Conservation (phyloP, 2,113 vertebrate genomes). For the Aphyosemion australe region DNA sequence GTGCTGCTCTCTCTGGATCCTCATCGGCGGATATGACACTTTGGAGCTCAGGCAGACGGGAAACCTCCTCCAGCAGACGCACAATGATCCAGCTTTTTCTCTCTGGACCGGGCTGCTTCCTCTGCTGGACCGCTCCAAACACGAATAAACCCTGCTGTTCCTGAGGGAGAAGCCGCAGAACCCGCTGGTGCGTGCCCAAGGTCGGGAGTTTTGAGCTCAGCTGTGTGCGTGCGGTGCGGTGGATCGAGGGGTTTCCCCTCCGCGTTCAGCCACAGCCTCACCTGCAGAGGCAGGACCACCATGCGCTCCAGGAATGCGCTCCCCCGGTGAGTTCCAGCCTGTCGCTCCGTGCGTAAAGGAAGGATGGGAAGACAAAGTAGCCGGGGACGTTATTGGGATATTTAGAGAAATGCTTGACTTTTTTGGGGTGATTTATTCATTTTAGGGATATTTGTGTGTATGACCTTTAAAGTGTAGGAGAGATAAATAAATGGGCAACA, state of each 20-base stretch:
- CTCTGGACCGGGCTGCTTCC: slow-evolving; percentile 14
- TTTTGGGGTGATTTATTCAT: too few species aligned
- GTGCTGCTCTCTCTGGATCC: background rate
- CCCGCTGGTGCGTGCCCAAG: background rate
- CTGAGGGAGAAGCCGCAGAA: slow-evolving; percentile 12
- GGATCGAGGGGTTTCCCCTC: slow-evolving; percentile 25
- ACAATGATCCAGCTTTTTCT: slow-evolving; percentile 46
- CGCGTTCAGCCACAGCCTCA: slow-evolving; percentile 30
- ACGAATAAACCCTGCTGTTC: slow-evolving; percentile 17
- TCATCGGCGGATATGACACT: slow-evolving; percentile 32
- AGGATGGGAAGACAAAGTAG: background rate
- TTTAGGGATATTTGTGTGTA: too few species aligned
- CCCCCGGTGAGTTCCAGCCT: slow-evolving; percentile 52
- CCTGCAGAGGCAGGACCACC: slow-evolving; percentile 54
- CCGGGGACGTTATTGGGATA: background rate
- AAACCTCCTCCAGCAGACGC: slow-evolving; percentile 38
- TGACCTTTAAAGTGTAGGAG: too few species aligned
- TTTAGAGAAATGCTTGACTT: too few species aligned
- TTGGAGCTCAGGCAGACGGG: slow-evolving; percentile 9
- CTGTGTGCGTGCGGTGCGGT: slow-evolving; percentile 10
- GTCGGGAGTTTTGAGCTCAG: background rate
- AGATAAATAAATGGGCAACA: background rate
- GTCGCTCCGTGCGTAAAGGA: background rate
- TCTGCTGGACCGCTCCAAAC: slow-evolving; percentile 13
- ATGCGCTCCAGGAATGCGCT: slow-evolving; percentile 54